Evolutionary conservation across 2,888 invertebrate species (phyloP), one percentile per base, ranked within the genome.

Genomic region (Augiades crinisus): DNA sequence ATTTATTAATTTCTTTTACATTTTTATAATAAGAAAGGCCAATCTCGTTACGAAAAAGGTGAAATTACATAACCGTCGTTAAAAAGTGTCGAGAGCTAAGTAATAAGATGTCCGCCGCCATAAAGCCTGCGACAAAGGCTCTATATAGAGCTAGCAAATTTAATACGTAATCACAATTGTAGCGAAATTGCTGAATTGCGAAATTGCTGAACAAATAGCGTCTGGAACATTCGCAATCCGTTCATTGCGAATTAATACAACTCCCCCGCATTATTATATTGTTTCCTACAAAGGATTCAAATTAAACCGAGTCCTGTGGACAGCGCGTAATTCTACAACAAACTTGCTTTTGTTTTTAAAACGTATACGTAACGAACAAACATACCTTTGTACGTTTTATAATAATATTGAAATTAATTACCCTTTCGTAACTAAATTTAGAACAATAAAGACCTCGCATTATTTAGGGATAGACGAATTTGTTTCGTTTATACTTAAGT

Each of bases 211-310:
- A 49, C 47, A 49, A 49, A 40, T 21, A 24, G 16, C 47, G 47
- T 47, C 47, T 27, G 47, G 21, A 47, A 47, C 47, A 47, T 13
- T 47, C 47, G 38, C 38, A 27, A 46, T 17, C 45, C 33, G 34
- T 34, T 45, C 36, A 47, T 6, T 19, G 37, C 30, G 19, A 47
- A 47, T 47, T 47, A 47, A 38, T 38, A 47, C 47, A 38, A 31
- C 40, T 47, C 38, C n/a, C 36, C 31, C 37, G 21, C 22, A 38
- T 40, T 40, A 47, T 47, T 47, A 47, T 47, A 47, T 47, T 38
- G 38, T 31, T 38, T 40, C 38, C 31, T 40, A 21, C 38, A 40
- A 47, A 47, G 38, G 47, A 47, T 40, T 40, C 31, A 31, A 47
- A 47, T 47, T 47, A 40, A 21, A 31, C 14, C 14, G 3, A 14